These are phyloP conservation scores for Limnodromus scolopaceus DNA, from an alignment of 2,797 vertebrate genomes.

Conservation along the genomic window DNA sequence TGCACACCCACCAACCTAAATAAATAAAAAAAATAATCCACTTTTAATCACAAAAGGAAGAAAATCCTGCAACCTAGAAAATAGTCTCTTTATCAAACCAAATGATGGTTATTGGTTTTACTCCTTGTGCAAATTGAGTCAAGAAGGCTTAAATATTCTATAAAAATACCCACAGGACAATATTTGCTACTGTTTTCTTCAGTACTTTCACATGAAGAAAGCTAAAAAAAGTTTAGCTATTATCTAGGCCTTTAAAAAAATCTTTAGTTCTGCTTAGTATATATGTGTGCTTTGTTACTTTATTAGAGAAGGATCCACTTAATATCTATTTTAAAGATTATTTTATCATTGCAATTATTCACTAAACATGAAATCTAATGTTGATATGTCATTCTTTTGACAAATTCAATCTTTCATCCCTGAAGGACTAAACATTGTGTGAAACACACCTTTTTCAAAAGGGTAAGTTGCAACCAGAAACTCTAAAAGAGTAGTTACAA, in stretches of 20 bases:
- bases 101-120: neutral
- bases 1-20: neutral
- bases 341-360: neutral
- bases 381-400: neutral
- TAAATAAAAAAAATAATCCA: neutral
- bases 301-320: neutral
- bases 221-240: neutral
- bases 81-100: neutral
- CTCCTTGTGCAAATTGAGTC: neutral
- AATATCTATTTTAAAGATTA: neutral
- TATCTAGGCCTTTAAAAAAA: neutral
- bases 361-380: neutral
- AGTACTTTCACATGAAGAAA: neutral
- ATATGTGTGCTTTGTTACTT: neutral
- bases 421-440: neutral
- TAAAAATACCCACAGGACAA: neutral
- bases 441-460: neutral
- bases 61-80: neutral
- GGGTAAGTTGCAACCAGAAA: neutral
- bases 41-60: neutral
- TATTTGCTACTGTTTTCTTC: neutral
- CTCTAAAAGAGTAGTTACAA: neutral
- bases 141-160: neutral
- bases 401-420: neutral
- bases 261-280: neutral